Base-by-base conservation (phyloP, 2,888 invertebrate species). In the Lampropteryx suffumata region DNA sequence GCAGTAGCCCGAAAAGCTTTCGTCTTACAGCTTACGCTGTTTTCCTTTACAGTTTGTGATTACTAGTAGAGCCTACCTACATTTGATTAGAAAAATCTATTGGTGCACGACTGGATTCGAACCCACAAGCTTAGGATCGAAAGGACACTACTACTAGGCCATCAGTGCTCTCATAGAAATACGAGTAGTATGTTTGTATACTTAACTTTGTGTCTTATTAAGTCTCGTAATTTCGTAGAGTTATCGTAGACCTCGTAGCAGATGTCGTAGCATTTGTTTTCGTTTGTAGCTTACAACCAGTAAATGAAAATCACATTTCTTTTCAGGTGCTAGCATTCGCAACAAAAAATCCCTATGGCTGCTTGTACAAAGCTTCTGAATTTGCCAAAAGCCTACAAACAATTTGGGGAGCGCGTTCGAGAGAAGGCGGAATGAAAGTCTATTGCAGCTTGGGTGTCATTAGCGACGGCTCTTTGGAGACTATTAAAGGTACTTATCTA, bases 401-500 rank as follows among this genome's bases (percentile, higher is more conserved):
- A 7, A 67, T 86, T 61, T 89, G 87, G 87, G 56, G 35, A 43
- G 55, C 76, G 21, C 79, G 79, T 45, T 55, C 52, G 10, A 34
- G 21, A 42, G 59, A 58, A 42, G 55, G 58, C 32, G 64, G 58
- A 41, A 55, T 32, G 30, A 71, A 73, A 58, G 50, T 61, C 41
- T 66, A 63, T 53, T 61, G 62, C 50, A 81, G 76, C 59, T 49
- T 83, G 55, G 87, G 88, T 35, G 69, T 84, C 44, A 79, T 88
- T 62, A 88, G 88, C 59, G 83, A 88, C 61, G 88, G 88, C 26
- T 81, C 84, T 52, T 62, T 82, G 47, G 77, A 70, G 50, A 86
- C 87, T 54, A 58, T 74, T 42, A 85, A 82, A 84, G 88, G 88
- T 86, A 68, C n/a, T n/a, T n/a, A n/a, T n/a, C n/a, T n/a, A 36